Percentiles rank a stretch among this genome's conserved stretches.
Evolutionary conservation across 2,888 invertebrate genomes (phyloP).

Genomic region (Eristalis tenax): DNA sequence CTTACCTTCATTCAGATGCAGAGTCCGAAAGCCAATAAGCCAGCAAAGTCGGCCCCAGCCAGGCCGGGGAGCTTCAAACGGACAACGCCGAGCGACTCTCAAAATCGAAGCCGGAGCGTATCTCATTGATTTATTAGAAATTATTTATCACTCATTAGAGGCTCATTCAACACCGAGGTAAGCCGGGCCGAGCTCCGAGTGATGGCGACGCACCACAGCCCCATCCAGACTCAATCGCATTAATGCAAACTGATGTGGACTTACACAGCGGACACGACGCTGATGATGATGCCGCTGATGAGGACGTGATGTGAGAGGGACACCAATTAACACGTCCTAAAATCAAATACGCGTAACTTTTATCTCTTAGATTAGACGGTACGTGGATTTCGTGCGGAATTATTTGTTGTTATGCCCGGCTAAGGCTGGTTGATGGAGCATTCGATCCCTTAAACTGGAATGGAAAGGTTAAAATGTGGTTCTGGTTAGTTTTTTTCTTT

Average conservation of each 20-base stretch:
- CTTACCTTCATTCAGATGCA: conserved; percentile 28
- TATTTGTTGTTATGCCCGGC: conserved; percentile 39
- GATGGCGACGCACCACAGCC: conserved; percentile 24
- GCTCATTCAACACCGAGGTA: conserved; percentile 71
- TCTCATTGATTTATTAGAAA: conserved; percentile 73
- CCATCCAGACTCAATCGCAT: conserved; percentile 60
- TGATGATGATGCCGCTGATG: conserved; percentile 59
- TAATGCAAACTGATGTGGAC: conserved; percentile 71
- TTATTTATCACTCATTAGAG: conserved; percentile 74
- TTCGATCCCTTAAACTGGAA: not conserved
- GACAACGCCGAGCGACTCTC: conserved; percentile 51
- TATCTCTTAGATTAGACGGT: conserved; percentile 67
- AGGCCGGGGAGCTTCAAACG: conserved; percentile 54
- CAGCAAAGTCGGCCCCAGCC: not conserved
- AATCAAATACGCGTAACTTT: conserved; percentile 70
- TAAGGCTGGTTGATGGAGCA: not conserved
- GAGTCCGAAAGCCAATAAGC: conserved; percentile 8
- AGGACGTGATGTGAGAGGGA: conserved; percentile 68
- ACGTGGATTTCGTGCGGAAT: conserved; percentile 58
- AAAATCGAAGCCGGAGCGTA: conserved; percentile 60
- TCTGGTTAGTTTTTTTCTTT: not conserved
- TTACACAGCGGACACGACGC: conserved; percentile 63
- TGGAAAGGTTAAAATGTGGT: not conserved
- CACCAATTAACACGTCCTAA: conserved; percentile 72
- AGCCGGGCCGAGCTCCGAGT: conserved; percentile 42